Percentiles rank a stretch among this genome's conserved stretches.
phyloP scores from a whole-genome alignment of 2,113 vertebrate genomes.

The Himantopus leucocephalus region DNA sequence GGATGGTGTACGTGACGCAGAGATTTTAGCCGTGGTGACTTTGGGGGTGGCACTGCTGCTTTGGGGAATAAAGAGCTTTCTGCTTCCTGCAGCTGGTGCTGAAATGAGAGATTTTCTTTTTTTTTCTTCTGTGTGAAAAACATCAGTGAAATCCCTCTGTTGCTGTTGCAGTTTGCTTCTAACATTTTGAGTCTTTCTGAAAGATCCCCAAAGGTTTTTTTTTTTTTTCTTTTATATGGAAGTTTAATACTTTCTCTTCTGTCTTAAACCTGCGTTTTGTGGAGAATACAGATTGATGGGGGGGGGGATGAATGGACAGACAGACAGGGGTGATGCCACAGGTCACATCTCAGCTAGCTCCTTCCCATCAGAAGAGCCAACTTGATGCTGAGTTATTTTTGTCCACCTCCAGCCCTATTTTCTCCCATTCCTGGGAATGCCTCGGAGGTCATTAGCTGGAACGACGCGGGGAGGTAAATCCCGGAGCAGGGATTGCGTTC shows the following conservation, averaged over 20 bases:
- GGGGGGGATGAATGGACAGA: neutral
- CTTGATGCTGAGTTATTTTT: neutral
- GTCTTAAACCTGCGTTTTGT: neutral
- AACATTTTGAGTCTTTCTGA: neutral
- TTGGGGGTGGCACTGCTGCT: neutral
- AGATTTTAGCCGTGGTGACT: neutral
- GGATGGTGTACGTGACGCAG: neutral
- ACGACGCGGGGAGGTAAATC: neutral
- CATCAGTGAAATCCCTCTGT: neutral
- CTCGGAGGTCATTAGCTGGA: neutral
- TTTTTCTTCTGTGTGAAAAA: neutral
- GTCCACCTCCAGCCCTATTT: neutral
- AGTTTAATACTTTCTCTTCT: neutral
- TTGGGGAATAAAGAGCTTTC: neutral
- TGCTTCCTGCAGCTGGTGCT: slow-evolving; percentile 1
- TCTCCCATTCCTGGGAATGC: neutral
- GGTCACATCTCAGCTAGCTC: neutral
- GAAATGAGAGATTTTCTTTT: neutral
- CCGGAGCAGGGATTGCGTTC: fast-evolving
- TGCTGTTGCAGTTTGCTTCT: slow-evolving; percentile 14
- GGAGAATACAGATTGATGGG: neutral
- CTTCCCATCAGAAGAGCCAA: neutral
- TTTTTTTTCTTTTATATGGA: neutral
- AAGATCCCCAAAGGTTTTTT: neutral
- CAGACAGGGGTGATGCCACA: neutral